Percentiles rank a stretch among this genome's conserved stretches.
phyloP scores from a whole-genome alignment of 2,113 vertebrate genomes.

The Ictalurus furcatus region DNA sequence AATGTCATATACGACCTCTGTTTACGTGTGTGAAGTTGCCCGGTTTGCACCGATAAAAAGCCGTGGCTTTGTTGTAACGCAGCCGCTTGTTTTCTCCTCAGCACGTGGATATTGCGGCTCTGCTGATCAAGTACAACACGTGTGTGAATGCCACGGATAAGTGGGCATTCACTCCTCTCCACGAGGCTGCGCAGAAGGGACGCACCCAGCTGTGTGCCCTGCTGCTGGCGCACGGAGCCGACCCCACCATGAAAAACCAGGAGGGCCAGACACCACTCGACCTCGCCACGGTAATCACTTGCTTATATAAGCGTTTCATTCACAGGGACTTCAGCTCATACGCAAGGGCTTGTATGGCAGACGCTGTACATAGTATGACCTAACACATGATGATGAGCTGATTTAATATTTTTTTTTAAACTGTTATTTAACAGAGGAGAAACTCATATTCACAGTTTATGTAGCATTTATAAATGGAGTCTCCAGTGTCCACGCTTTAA shows the following conservation, averaged over 20 bases:
- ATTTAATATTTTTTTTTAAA: no score
- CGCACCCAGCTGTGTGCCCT: conserved; percentile 80
- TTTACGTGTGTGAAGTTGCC: background rate
- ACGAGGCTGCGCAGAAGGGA: conserved; percentile 81
- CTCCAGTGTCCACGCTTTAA: no score
- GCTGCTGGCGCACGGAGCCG: conserved; percentile 79
- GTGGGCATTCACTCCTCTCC: conserved; percentile 81
- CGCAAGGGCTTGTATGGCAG: no score
- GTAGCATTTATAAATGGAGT: no score
- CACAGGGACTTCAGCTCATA: no score
- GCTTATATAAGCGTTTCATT: no score
- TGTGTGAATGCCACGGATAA: conserved; percentile 83
- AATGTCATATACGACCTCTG: background rate
- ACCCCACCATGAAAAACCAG: conserved; percentile 84
- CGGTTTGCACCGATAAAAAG: background rate
- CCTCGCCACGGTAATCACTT: conserved; percentile 72
- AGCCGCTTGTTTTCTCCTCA: conserved; percentile 40
- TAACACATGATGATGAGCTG: no score
- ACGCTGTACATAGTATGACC: no score
- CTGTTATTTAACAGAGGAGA: no score
- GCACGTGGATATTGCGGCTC: conserved; percentile 81
- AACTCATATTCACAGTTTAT: no score
- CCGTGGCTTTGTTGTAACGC: background rate
- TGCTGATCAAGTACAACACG: conserved; percentile 81
- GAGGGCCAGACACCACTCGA: conserved; percentile 80